Evolutionary conservation across 1,140 invertebrate species (phyloP).

Genomic region (Drosophila kurseongensis): DNA sequence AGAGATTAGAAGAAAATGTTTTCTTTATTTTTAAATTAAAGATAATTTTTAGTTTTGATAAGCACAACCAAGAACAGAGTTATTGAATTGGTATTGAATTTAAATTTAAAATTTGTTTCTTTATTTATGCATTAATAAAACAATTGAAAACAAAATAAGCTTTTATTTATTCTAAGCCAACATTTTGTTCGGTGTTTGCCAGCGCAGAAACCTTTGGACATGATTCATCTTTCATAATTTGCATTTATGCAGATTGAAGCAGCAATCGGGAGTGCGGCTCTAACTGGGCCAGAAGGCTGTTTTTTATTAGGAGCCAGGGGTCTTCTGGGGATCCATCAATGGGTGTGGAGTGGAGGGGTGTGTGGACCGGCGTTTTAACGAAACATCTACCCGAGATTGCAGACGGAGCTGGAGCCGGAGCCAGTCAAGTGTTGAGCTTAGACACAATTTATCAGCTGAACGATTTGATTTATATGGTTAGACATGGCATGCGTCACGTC

Average conservation of each 20-base stretch:
- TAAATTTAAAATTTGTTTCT: too few species aligned
- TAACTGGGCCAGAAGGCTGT: constrained; percentile 29
- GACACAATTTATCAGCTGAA: constrained; percentile 80
- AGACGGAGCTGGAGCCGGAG: constrained; percentile 36
- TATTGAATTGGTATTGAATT: too few species aligned
- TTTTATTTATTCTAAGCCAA: neutral
- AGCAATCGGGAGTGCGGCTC: constrained; percentile 36
- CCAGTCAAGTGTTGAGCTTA: constrained; percentile 77
- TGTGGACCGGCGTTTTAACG: constrained; percentile 36
- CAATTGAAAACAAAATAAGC: too few species aligned
- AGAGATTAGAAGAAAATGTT: too few species aligned
- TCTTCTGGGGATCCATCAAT: constrained; percentile 1
- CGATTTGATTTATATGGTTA: constrained; percentile 81
- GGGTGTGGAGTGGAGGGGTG: constrained; percentile 9
- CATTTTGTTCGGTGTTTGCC: neutral
- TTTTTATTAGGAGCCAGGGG: constrained; percentile 9
- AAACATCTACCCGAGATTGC: constrained; percentile 22
- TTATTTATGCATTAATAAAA: too few species aligned
- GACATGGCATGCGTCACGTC: constrained; percentile 73
- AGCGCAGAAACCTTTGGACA: constrained; percentile 20
- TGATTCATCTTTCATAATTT: constrained; percentile 53
- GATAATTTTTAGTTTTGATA: too few species aligned
- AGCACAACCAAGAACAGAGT: too few species aligned
- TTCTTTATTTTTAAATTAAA: neutral
- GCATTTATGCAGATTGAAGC: constrained; percentile 67